Percentiles rank a stretch among this genome's conserved stretches.
phyloP scores from a whole-genome alignment of 2,113 vertebrate genomes.

The Charina bottae region DNA sequence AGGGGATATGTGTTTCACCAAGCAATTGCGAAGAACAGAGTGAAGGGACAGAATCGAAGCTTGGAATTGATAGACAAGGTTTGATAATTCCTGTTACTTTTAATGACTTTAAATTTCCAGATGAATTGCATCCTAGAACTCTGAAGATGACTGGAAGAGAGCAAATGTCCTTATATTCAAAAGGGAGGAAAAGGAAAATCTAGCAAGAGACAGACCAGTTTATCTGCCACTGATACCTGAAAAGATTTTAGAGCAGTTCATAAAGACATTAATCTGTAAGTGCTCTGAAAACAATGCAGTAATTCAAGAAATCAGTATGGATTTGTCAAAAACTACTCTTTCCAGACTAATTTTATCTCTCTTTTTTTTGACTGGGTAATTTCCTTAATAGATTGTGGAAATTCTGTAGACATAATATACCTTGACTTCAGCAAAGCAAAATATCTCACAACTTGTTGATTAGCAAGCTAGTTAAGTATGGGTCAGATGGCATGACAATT shows the following conservation, averaged over 20 bases:
- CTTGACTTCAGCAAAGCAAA: background rate
- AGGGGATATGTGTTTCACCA: background rate
- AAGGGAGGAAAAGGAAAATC: background rate
- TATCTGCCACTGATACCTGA: background rate
- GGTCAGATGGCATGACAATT: background rate
- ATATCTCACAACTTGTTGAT: background rate
- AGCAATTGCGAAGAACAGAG: background rate
- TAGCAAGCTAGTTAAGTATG: background rate
- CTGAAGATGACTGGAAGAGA: background rate
- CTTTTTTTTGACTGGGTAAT: background rate
- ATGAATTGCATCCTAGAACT: background rate
- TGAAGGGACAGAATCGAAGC: background rate
- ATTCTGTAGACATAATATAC: background rate
- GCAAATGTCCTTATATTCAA: background rate
- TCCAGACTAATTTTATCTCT: background rate
- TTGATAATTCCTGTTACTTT: background rate
- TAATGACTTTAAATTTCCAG: background rate
- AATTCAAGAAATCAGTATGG: background rate
- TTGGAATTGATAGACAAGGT: background rate
- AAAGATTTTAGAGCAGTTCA: background rate
- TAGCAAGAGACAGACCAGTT: background rate
- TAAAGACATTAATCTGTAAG: background rate
- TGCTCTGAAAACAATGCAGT: background rate
- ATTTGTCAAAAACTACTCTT: background rate
- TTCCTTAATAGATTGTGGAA: background rate